Base-by-base conservation (phyloP, 2,113 vertebrate species). In the Anarhynchus alexandrinus region DNA sequence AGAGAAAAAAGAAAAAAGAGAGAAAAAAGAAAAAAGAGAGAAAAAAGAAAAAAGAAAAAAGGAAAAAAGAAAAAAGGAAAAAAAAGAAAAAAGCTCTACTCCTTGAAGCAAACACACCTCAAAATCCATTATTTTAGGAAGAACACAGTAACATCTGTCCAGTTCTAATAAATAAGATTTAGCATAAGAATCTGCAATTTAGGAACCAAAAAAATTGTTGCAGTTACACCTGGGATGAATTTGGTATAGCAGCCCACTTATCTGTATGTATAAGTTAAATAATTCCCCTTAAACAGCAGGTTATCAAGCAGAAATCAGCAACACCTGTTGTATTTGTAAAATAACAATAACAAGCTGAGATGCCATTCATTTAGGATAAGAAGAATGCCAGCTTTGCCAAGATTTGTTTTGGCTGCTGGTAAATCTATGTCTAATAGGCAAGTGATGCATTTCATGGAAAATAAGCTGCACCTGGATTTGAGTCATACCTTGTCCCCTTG, bases 391-490 rank as follows among this genome's bases (percentile, higher is more conserved):
- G 25, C 87, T 95, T 94, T 43, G 96, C 93, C 94, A 90, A 84
- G 79, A 76, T 93, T 94, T 96, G 94, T 96, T 97, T 94, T 97
- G 89, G 91, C 92, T 10, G 23, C 76, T 4, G 2, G 85, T 95
- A 95, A 95, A 90, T 94, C 94, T 52, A 32, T 86, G 85, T 83
- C 91, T 95, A 95, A 95, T 15, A 74, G 72, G 82, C 78, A 84
- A 97, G 87, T 84, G 87, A 96, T 94, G 91, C 76, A 86, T 92
- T 96, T 90, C 64, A 84, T 86, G 93, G 96, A 97, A 97, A 97
- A 97, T 84, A 95, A 95, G 76, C 91, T 94, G 96, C 96, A 97
- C 96, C 96, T 97, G 97, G 96, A 90, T 94, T 96, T 97, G 96
- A 97, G 80, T 97, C 97, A 97, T 96, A 95, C 96, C 96, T 96